Percentiles rank a stretch among this genome's conserved stretches.
Conservation (phyloP, 2,797 vertebrate genomes). For the Bovichtus diacanthus region DNA sequence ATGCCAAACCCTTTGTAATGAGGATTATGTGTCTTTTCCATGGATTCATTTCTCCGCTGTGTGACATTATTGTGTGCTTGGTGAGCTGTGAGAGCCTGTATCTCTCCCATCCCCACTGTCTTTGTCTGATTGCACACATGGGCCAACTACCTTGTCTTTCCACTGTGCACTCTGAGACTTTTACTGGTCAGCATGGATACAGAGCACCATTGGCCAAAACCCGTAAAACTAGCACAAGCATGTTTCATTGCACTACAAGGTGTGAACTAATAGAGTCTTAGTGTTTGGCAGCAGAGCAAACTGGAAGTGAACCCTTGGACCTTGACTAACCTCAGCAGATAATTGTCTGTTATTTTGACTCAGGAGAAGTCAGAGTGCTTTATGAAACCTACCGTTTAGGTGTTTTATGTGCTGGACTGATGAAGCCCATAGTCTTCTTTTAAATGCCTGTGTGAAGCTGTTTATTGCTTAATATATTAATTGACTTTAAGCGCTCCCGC, state of each 20-base stretch:
- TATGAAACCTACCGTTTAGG: conserved; percentile 45
- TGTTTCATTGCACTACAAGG: conserved; percentile 78
- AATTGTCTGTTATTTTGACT: conserved; percentile 59
- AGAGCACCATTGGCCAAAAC: conserved; percentile 67
- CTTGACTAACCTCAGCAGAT: conserved; percentile 52
- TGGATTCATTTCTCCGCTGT: conserved; percentile 80
- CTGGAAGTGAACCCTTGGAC: conserved; percentile 62
- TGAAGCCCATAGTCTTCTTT: conserved; percentile 51
- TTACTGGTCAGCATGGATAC: conserved; percentile 80
- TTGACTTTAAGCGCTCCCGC: conserved; percentile 63
- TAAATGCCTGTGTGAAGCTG: conserved; percentile 58
- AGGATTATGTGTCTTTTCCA: conserved; percentile 85
- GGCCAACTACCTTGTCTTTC: conserved; percentile 79
- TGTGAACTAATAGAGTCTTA: conserved; percentile 73
- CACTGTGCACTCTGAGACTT: conserved; percentile 68
- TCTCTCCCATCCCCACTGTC: conserved; percentile 78
- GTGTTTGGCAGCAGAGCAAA: conserved; percentile 57
- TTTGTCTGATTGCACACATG: conserved; percentile 73
- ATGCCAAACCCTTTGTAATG: conserved; percentile 81
- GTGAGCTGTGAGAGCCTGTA: conserved; percentile 61
- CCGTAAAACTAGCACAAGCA: conserved; percentile 79
- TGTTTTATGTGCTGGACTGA: conserved; percentile 53
- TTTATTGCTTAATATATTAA: conserved; percentile 74
- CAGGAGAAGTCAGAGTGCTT: conserved; percentile 38
- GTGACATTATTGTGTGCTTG: conserved; percentile 71